phyloP scores from a whole-genome alignment of 2,797 vertebrate genomes.

The Sus cebifrons region DNA sequence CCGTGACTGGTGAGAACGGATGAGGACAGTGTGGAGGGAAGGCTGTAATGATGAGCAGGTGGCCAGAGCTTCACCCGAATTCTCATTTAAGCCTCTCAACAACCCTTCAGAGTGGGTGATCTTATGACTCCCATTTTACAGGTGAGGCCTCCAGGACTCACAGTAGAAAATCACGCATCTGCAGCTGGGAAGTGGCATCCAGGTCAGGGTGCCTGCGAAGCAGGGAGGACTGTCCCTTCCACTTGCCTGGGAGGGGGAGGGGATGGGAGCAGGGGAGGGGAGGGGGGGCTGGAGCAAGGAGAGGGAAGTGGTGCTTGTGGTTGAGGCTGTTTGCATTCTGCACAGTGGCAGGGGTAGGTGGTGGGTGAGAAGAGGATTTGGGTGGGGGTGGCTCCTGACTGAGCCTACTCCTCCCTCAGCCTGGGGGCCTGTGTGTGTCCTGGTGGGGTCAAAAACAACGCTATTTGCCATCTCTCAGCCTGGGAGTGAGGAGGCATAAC shows the following conservation, averaged over 20 bases:
- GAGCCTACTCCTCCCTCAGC: not conserved
- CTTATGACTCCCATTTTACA: not conserved
- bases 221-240: not conserved
- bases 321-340: too few relatives aligned
- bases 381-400: too few relatives aligned
- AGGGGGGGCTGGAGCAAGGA: not conserved
- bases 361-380: not conserved
- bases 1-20: rapidly evolving
- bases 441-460: not conserved
- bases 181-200: not conserved
- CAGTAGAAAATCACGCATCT: not conserved
- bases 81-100: not conserved
- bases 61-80: not conserved
- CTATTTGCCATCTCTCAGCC: not conserved
- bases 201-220: not conserved
- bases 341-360: not conserved
- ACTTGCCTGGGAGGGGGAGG: not conserved
- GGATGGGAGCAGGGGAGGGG: not conserved
- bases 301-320: not conserved
- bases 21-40: not conserved
- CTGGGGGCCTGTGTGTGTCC: not conserved
- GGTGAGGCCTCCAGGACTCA: not conserved
- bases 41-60: not conserved
- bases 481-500: not conserved
- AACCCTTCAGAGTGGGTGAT: not conserved